Conservation (phyloP, 2,888 invertebrate species). For the Trisateles emortualis region DNA sequence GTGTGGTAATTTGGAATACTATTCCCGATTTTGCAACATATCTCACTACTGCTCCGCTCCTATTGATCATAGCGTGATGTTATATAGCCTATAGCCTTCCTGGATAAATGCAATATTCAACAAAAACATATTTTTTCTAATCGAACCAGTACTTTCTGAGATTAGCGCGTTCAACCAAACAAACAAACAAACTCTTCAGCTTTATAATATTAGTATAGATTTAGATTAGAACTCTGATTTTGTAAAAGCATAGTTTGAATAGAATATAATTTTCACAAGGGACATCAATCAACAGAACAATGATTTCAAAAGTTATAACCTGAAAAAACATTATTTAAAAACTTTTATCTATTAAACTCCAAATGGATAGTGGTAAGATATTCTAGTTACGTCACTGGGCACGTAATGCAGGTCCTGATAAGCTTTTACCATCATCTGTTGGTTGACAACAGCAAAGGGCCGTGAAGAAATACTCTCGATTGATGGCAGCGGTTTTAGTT, state of each 20-base stretch:
- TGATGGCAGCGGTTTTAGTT: constrained; percentile 77
- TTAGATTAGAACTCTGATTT: too few relatives aligned
- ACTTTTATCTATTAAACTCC: constrained; percentile 68
- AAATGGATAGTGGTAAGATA: constrained; percentile 81
- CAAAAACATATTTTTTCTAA: too few relatives aligned
- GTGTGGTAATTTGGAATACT: too few relatives aligned
- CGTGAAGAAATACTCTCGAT: constrained; percentile 83
- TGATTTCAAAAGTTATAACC: constrained; percentile 27
- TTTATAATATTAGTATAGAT: too few relatives aligned
- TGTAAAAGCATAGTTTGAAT: neutral
- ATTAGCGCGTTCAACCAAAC: too few relatives aligned
- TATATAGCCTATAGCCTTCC: too few relatives aligned
- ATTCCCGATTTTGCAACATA: too few relatives aligned
- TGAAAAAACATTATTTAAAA: constrained; percentile 14
- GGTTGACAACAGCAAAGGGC: constrained; percentile 79
- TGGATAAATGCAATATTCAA: too few relatives aligned
- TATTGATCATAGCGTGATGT: too few relatives aligned
- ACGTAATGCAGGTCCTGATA: constrained; percentile 81
- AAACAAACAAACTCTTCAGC: too few relatives aligned
- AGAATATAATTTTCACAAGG: neutral
- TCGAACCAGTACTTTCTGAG: too few relatives aligned
- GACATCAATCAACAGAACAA: neutral
- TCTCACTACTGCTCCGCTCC: too few relatives aligned
- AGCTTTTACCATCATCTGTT: constrained; percentile 84
- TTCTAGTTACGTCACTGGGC: constrained; percentile 77